phyloP scores from a whole-genome alignment of 2,888 invertebrate genomes.

The Phaonia tiefii region DNA sequence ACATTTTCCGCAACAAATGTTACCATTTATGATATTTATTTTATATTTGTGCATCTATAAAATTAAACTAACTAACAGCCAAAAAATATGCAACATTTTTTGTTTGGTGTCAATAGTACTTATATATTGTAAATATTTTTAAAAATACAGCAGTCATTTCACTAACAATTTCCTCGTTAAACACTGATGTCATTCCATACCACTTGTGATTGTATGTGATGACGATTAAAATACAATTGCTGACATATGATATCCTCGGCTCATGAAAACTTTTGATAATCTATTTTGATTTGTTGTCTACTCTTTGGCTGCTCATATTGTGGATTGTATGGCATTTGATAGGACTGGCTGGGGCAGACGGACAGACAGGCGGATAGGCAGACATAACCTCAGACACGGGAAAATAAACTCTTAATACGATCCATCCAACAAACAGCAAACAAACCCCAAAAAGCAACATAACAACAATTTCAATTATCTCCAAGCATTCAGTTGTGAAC shows the following conservation, averaged over 20 bases:
- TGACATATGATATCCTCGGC: conserved; percentile 27
- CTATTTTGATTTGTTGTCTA: conserved; percentile 5
- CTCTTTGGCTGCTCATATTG: conserved; percentile 11
- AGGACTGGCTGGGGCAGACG: background rate
- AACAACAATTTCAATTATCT: conserved; percentile 29
- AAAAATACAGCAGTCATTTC: too few relatives aligned
- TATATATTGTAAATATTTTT: too few relatives aligned
- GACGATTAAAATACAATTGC: conserved; percentile 35
- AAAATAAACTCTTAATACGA: conserved; percentile 21
- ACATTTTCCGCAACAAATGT: too few relatives aligned
- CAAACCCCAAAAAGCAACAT: conserved; percentile 7
- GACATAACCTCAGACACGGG: background rate
- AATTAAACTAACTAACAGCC: too few relatives aligned
- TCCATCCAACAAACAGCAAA: conserved; percentile 8
- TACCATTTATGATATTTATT: too few relatives aligned
- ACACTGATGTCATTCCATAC: too few relatives aligned
- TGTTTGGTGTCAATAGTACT: too few relatives aligned
- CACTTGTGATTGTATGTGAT: background rate
- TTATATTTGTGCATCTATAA: too few relatives aligned
- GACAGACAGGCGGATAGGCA: background rate
- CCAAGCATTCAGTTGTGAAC: conserved; percentile 31
- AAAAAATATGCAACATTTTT: too few relatives aligned
- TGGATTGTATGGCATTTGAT: background rate
- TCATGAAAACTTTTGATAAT: conserved; percentile 36
- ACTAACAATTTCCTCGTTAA: too few relatives aligned